Base-by-base conservation (phyloP, 2,797 vertebrate genomes). In the Erpetoichthys calabaricus region DNA sequence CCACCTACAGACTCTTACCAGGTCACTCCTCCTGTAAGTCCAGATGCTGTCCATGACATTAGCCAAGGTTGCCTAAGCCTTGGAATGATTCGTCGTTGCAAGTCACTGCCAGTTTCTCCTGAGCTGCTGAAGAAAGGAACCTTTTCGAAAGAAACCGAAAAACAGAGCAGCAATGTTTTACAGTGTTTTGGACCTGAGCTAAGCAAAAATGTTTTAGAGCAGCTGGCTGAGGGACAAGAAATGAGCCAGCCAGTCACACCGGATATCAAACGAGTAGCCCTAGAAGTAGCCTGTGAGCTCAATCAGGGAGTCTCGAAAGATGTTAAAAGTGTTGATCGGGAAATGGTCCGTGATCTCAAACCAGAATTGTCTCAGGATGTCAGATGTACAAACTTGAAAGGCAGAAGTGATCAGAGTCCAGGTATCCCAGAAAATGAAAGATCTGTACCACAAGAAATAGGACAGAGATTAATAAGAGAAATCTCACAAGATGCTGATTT, bases 21-120 rank as follows among this genome's bases (percentile, higher is more conserved):
- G 25, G 71, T 75, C 4, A 59, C 70, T 55, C 63, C 59, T 2
- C 76, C 75, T 0, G 60, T 81, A 3, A 83, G 80, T 0, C 75
- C 80, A 0, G 70, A 78, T 1, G 80, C 75, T 0, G 9, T 74
- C 0, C 5, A 73, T 59, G 79, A 78, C 45, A 59, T 64, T 1
- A 70, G 70, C 44, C 70, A 73, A 10, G 67, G 82, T 56, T 75
- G 76, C 56, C 70, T 65, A 0, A 42, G 64, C 4, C 67, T 71
- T 1, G 52, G 67, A 10, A 44, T 66, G 4, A 80, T 82, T 66
- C 76, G 90, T 45, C 87, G 89, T 68, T 91, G 91, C 76, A 85
- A 80, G 63, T 98, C 93, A 0, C 83, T 97, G 45, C 94, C 94
- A 0, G 71, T 88, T 42, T 92, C 91, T 7, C 87, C 90, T 0